Evolutionary conservation across 2,888 invertebrate species (phyloP).

Genomic region (Dynastes hyllus): DNA sequence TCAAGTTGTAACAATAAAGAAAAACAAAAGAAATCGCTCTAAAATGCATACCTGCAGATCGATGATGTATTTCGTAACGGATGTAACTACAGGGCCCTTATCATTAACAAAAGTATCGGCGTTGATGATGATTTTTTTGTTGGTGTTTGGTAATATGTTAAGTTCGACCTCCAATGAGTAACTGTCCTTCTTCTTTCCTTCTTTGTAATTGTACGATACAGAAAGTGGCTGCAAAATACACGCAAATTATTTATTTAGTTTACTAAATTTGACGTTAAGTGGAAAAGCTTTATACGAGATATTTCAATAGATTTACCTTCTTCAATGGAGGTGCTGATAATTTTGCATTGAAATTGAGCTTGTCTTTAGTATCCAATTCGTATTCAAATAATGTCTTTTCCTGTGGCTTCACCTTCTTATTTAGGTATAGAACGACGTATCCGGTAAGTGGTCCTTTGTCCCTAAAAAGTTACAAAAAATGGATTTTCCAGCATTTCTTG

Average conservation of each 20-base stretch:
- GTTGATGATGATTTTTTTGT: constrained; percentile 73
- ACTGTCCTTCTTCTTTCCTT: constrained; percentile 66
- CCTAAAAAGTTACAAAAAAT: not conserved
- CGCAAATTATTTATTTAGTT: not conserved
- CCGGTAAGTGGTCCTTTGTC: constrained; percentile 72
- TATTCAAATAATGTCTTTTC: constrained; percentile 79
- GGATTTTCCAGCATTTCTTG: not conserved
- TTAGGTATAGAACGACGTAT: constrained; percentile 79
- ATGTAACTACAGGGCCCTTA: not conserved
- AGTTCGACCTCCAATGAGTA: constrained; percentile 71
- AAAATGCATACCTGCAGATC: constrained; percentile 20
- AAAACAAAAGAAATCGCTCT: too few relatives aligned
- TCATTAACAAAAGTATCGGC: not conserved
- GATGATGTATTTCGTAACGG: not conserved
- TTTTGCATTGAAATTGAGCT: constrained; percentile 63
- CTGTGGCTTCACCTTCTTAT: constrained; percentile 82
- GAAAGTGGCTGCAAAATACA: constrained; percentile 52
- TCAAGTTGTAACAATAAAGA: not conserved
- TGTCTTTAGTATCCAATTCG: constrained; percentile 66
- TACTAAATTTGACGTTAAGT: too few relatives aligned
- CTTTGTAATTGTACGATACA: constrained; percentile 68
- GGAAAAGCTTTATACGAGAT: too few relatives aligned
- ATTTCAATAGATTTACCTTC: constrained; percentile 70
- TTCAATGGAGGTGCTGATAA: constrained; percentile 80
- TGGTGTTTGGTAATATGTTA: constrained; percentile 76